phyloP scores from a whole-genome alignment of 2,797 vertebrate species.

The Xiphorhynchus erythropygius region DNA sequence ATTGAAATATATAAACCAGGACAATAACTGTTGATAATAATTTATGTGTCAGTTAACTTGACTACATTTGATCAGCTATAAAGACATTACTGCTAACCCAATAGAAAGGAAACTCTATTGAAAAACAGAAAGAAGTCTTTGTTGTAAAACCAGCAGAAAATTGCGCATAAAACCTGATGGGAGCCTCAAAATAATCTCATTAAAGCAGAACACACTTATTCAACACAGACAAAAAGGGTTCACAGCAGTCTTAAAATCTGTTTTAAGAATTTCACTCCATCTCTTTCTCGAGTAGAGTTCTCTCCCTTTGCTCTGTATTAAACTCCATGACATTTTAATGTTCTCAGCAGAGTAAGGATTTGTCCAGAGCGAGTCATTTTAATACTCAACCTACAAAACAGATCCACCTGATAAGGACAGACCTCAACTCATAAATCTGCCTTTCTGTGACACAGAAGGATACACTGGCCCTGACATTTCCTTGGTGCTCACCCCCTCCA shows the following conservation, averaged over 20 bases:
- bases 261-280: constrained; percentile 67
- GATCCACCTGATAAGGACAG: constrained; percentile 19
- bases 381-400: constrained; percentile 42
- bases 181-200: constrained; percentile 79
- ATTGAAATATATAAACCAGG: constrained; percentile 48
- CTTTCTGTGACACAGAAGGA: background rate
- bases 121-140: constrained; percentile 73
- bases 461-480: background rate
- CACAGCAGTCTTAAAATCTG: constrained; percentile 67
- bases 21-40: constrained; percentile 58
- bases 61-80: constrained; percentile 27
- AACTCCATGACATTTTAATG: constrained; percentile 59
- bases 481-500: background rate
- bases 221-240: constrained; percentile 68
- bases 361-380: constrained; percentile 48
- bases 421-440: constrained; percentile 13
- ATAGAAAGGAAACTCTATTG: constrained; percentile 67
- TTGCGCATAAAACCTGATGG: constrained; percentile 71
- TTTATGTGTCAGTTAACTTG: constrained; percentile 48
- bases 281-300: constrained; percentile 27
- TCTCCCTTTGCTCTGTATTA: constrained; percentile 63
- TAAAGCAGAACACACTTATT: constrained; percentile 72
- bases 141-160: constrained; percentile 66
- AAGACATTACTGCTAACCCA: constrained; percentile 61
- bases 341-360: constrained; percentile 50